Evolutionary conservation across 2,113 vertebrate genomes (phyloP).

Genomic region (Nansenia antarctica): DNA sequence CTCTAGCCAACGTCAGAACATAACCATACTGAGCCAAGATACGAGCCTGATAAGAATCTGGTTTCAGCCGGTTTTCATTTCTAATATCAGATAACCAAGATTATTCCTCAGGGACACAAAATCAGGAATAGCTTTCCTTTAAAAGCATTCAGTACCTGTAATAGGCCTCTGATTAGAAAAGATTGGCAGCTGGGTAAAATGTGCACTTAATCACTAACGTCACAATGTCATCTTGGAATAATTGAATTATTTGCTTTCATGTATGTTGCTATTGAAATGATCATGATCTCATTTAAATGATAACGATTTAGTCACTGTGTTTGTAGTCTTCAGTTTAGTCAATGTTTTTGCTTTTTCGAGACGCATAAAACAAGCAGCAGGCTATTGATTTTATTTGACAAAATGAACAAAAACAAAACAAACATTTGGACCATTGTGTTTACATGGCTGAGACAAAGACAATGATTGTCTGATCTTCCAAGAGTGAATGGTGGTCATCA

Average conservation of each 20-base stretch:
- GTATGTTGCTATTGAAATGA: constrained; percentile 50
- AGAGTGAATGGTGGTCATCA: too few species aligned
- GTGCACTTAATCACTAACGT: constrained; percentile 33
- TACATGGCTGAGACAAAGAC: too few species aligned
- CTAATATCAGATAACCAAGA: not conserved
- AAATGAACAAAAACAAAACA: too few species aligned
- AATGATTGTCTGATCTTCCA: too few species aligned
- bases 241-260: constrained; percentile 53
- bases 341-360: too few species aligned
- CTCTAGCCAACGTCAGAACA: constrained; percentile 24
- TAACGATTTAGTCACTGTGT: not conserved
- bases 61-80: constrained; percentile 28
- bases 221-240: constrained; percentile 44
- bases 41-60: constrained; percentile 33
- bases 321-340: too few species aligned
- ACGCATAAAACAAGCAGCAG: too few species aligned
- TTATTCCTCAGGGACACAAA: not conserved
- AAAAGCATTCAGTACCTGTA: not conserved
- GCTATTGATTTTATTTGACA: too few species aligned
- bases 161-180: constrained; percentile 45
- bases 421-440: too few species aligned
- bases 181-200: constrained; percentile 35
- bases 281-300: constrained; percentile 58
- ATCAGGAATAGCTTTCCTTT: not conserved
- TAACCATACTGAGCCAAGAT: constrained; percentile 12